These are phyloP conservation scores for Urocitellus parryii DNA, from an alignment of 2,113 vertebrate genomes.

Conservation along the genomic window DNA sequence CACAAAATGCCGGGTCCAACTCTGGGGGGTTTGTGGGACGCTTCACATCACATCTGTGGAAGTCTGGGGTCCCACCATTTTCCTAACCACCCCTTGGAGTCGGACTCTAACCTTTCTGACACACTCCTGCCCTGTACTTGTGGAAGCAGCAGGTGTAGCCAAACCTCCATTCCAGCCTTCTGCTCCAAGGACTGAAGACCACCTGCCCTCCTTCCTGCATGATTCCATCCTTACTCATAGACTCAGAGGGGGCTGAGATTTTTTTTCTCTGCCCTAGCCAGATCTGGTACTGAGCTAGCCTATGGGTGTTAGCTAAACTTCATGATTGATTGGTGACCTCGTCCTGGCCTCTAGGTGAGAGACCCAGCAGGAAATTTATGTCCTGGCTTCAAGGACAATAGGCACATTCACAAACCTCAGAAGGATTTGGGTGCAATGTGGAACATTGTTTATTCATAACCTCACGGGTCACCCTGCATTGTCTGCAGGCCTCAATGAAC, in stretches of 20 bases:
- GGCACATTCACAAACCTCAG: neutral
- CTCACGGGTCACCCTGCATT: neutral
- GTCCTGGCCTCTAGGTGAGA: accelerated
- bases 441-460: neutral
- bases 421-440: neutral
- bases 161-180: neutral
- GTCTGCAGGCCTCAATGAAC: neutral
- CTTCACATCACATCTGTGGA: accelerated
- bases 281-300: neutral
- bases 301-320: neutral
- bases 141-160: accelerated
- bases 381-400: neutral
- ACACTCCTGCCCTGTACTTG: accelerated
- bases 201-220: accelerated
- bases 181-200: neutral
- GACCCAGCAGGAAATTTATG: neutral
- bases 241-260: neutral
- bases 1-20: neutral
- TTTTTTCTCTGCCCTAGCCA: neutral
- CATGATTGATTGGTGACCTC: neutral
- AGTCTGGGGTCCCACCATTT: neutral
- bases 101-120: neutral
- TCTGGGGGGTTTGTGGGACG: neutral
- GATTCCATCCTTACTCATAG: neutral
- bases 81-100: neutral